These are phyloP conservation scores for Scaptomyza pallida DNA, from an alignment of 1,140 invertebrate genomes.

Conservation along the genomic window DNA sequence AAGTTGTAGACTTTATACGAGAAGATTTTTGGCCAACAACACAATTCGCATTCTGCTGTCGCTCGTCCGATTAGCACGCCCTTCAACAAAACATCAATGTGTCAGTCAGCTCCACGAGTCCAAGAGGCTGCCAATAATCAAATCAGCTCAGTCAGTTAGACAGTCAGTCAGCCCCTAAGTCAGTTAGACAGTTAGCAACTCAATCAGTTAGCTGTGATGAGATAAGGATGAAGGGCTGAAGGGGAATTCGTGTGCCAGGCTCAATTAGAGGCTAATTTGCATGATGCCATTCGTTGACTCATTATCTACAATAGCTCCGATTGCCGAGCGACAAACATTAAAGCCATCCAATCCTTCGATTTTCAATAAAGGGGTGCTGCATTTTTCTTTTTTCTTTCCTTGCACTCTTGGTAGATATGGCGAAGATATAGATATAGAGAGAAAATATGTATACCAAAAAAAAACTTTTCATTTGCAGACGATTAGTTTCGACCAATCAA, in stretches of 20 bases:
- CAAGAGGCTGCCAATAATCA: slow-evolving; percentile 62
- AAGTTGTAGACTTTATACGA: neutral
- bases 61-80: slow-evolving; percentile 34
- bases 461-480: no score
- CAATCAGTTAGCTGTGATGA: neutral
- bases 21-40: slow-evolving; percentile 28
- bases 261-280: slow-evolving; percentile 75
- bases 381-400: neutral
- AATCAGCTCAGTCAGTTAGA: slow-evolving; percentile 57
- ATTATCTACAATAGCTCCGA: slow-evolving; percentile 57
- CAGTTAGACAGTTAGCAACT: no score
- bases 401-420: no score
- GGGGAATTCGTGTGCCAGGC: slow-evolving; percentile 42
- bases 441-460: no score
- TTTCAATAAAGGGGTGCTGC: neutral
- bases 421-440: no score
- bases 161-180: neutral
- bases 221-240: neutral
- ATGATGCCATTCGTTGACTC: slow-evolving; percentile 64
- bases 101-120: neutral
- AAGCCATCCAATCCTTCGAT: neutral
- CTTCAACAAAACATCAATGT: slow-evolving; percentile 30
- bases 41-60: slow-evolving; percentile 23
- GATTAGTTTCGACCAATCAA: no score
- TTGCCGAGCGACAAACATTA: neutral